A percentile compares a stretch with the other conserved stretches of the same genome.
Conservation (phyloP, 2,888 invertebrate species). For the Agrochola lychnidis region DNA sequence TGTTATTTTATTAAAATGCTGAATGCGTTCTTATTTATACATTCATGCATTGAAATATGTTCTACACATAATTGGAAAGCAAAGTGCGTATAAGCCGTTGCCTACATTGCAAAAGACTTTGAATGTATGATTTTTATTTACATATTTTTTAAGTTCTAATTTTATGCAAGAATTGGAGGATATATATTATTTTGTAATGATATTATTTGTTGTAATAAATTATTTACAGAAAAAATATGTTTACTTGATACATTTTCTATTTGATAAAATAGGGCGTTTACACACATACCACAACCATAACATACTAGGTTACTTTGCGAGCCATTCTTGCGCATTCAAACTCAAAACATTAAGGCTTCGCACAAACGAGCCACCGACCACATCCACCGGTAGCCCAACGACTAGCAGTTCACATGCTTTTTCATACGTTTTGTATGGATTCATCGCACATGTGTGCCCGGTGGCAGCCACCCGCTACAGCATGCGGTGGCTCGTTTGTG, state of each 20-base stretch:
- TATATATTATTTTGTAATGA: slow-evolving; percentile 10
- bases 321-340: not conserved
- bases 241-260: not conserved
- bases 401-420: too few species aligned
- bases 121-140: not conserved
- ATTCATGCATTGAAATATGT: not conserved
- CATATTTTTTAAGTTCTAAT: not conserved
- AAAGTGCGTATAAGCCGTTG: not conserved
- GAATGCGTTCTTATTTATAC: not conserved
- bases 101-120: not conserved
- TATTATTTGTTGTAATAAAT: slow-evolving; percentile 24
- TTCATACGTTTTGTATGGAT: too few species aligned
- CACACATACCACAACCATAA: too few species aligned
- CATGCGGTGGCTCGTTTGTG: too few species aligned
- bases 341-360: too few species aligned
- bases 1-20: not conserved
- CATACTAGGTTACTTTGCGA: not conserved
- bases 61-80: not conserved
- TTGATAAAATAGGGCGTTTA: not conserved
- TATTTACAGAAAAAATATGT: not conserved
- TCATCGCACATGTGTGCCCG: too few species aligned
- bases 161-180: not conserved
- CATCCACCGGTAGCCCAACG: too few species aligned
- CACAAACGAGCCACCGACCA: too few species aligned
- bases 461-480: too few species aligned